Evolutionary conservation across 1,140 invertebrate species (phyloP), one percentile per base, ranked within the genome.

Genomic region (Drosophila busckii): DNA sequence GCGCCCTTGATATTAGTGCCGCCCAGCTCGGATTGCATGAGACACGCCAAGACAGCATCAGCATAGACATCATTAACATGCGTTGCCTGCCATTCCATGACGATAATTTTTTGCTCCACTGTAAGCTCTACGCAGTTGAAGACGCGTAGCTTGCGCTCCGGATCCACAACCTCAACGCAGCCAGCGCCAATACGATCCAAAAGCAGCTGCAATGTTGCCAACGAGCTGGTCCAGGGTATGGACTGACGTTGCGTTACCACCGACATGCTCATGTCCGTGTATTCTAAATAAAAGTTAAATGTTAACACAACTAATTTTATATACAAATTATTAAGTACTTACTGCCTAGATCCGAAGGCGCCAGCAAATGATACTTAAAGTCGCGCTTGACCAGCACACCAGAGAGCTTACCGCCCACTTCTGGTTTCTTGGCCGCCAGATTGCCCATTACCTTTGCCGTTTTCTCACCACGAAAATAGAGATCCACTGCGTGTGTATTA

Each of bases 51-150:
- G 7, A 98, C 93, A 10, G 97, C 94, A 89, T 99, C 98, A 1
- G 98, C 97, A 88, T 96, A 99, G 96, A 99, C 99, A 87, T 99
- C 98, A 83, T 96, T 95, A 10, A 98, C 93, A 6, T 97, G 97
- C 84, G 94, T 96, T 9, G 97, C 95, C 9, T 93, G 89, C 98
- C 98, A 99, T 90, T 96, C 96, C 35, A 98, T 89, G 0, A 94
- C 92, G 2, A 97, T 92, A 49, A 95, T 92, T 84, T 94, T 94
- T 13, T 92, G 92, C 58, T 98, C 95, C n/a, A 97, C 89, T 0
- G 91, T 92, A 2, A 98, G 89, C 55, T 95, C 95, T 15, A 98
- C 89, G 58, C 92, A 92, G 52, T 92, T 92, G 70, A 97, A 94
- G 1, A 93, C 91, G n/a, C 92, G 90, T 70, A 95, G 89, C 49